Conservation (phyloP, 2,888 invertebrate species). For the Pelosia muscerda region DNA sequence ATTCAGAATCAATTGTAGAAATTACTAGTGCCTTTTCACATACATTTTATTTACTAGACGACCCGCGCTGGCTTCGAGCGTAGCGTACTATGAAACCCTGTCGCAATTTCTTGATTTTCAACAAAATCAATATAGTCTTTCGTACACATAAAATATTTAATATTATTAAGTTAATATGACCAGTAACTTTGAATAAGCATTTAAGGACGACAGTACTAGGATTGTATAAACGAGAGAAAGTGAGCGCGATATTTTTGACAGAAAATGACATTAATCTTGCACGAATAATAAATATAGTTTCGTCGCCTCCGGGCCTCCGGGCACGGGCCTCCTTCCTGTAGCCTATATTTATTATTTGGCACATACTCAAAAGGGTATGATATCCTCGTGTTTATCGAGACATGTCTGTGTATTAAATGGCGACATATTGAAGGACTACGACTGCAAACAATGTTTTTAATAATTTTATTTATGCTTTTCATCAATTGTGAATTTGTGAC, state of each 20-base stretch:
- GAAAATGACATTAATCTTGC: constrained; percentile 26
- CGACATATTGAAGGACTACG: constrained; percentile 33
- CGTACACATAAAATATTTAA: no score
- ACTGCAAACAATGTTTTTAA: constrained; percentile 30
- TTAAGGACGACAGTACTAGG: constrained; percentile 25
- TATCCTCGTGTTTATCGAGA: constrained; percentile 53
- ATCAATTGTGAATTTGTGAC: no score
- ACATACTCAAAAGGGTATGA: constrained; percentile 62
- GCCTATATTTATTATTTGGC: constrained; percentile 30
- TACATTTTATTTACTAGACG: no score
- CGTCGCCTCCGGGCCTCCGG: constrained; percentile 10
- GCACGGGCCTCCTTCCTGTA: constrained; percentile 14
- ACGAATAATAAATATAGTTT: constrained; percentile 18
- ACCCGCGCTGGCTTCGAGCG: no score
- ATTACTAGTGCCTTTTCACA: no score
- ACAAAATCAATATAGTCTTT: no score
- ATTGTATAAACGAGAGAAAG: constrained; percentile 22
- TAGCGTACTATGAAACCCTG: no score
- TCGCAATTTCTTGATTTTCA: no score
- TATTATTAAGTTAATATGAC: no score
- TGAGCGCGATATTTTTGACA: constrained; percentile 22
- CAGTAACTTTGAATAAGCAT: neutral
- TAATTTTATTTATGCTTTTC: no score
- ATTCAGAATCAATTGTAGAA: no score
- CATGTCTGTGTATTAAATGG: constrained; percentile 41